Conservation (phyloP, 1,140 invertebrate species). For the Scaptomyza pallida region DNA sequence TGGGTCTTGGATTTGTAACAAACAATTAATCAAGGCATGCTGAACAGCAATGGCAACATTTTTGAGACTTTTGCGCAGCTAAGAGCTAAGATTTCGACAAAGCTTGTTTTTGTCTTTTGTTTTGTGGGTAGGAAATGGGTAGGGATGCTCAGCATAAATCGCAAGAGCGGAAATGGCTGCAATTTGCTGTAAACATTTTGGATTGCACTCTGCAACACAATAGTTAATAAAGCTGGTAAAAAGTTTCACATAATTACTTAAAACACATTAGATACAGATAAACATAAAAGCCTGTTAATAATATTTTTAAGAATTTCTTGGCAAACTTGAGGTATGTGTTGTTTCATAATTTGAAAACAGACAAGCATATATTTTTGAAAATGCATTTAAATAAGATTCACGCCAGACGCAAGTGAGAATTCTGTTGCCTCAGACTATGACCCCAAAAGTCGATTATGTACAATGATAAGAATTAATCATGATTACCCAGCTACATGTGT, state of each 20-base stretch:
- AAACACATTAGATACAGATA: not conserved
- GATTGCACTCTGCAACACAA: conserved; percentile 7
- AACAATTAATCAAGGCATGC: conserved; percentile 24
- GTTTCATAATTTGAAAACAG: too few species aligned
- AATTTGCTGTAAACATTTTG: conserved; percentile 4
- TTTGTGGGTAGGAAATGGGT: not conserved
- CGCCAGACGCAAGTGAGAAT: conserved; percentile 3
- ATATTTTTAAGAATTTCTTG: not conserved
- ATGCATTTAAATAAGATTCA: not conserved
- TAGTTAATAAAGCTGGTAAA: too few species aligned
- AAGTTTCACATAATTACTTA: too few species aligned
- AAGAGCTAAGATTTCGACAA: not conserved
- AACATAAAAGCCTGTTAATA: not conserved
- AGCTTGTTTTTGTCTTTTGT: too few species aligned
- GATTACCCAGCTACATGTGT: not conserved
- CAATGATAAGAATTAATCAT: conserved; percentile 14
- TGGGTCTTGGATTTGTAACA: not conserved
- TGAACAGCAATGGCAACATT: conserved; percentile 10
- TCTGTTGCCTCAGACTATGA: conserved; percentile 16
- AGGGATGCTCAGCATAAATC: conserved; percentile 6
- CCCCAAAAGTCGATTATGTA: not conserved
- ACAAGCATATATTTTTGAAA: too few species aligned
- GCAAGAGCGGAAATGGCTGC: conserved; percentile 17
- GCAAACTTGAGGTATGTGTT: too few species aligned
- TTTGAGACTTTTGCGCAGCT: conserved; percentile 4